Conservation (phyloP, 2,113 vertebrate genomes). For the Phocoena sinus region DNA sequence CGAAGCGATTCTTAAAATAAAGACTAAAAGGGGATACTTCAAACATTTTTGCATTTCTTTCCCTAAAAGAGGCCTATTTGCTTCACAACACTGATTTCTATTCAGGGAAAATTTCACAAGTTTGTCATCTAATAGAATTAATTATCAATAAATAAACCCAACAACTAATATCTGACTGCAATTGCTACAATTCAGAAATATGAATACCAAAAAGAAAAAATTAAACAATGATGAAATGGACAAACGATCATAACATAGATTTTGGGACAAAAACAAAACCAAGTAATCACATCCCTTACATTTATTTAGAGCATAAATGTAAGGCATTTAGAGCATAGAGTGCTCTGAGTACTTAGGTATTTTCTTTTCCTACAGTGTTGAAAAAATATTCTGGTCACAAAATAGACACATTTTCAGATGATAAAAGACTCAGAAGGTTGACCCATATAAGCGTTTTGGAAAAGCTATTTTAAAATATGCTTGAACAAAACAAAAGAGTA, state of each 20-base stretch:
- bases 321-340: background rate
- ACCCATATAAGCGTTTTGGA: background rate
- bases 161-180: background rate
- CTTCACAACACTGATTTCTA: background rate
- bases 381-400: background rate
- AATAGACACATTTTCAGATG: background rate
- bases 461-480: background rate
- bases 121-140: background rate
- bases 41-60: background rate
- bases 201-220: background rate
- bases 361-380: background rate
- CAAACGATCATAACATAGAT: background rate
- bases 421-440: background rate
- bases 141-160: background rate
- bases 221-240: background rate
- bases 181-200: conserved; percentile 21
- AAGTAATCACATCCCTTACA: background rate
- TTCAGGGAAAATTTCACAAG: background rate
- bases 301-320: background rate
- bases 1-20: background rate
- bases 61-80: background rate
- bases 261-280: background rate
- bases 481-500: background rate
- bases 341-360: background rate
- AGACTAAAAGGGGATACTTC: background rate